Percentiles rank a stretch among this genome's conserved stretches.
Conservation (phyloP, 2,797 vertebrate species). For the Simalia tracyae region DNA sequence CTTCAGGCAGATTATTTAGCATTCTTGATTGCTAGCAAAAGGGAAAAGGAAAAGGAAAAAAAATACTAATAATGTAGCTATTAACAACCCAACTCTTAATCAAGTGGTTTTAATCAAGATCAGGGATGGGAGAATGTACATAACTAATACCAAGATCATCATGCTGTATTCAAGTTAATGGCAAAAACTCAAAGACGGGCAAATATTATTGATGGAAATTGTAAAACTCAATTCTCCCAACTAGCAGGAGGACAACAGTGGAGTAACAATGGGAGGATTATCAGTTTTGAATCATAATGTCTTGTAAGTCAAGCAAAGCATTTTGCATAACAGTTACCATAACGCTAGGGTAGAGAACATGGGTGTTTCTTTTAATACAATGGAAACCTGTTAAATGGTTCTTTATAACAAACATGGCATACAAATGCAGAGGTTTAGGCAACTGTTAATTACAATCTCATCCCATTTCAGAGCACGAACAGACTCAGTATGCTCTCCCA, state of each 20-base stretch:
- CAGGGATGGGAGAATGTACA: background rate
- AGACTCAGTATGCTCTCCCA: background rate
- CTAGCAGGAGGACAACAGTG: background rate
- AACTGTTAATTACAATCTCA: background rate
- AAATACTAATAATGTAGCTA: conserved; percentile 2
- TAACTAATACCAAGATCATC: background rate
- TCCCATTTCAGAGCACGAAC: background rate
- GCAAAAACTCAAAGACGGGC: background rate
- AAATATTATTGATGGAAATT: background rate
- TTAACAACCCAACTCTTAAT: conserved; percentile 14
- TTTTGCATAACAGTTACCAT: background rate
- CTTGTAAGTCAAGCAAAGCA: background rate
- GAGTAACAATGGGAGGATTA: background rate
- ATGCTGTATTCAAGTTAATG: background rate
- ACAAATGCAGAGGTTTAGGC: background rate
- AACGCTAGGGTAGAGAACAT: background rate
- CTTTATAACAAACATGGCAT: background rate
- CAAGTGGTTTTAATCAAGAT: conserved; percentile 20
- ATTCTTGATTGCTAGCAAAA: background rate
- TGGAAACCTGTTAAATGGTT: background rate
- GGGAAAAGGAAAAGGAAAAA: background rate
- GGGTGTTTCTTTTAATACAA: background rate
- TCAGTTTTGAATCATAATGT: background rate
- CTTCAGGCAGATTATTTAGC: background rate
- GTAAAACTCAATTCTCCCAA: conserved; percentile 3